These are phyloP conservation scores for Periophthalmus modestus DNA, from an alignment of 2,113 vertebrate genomes.

Conservation along the genomic window DNA sequence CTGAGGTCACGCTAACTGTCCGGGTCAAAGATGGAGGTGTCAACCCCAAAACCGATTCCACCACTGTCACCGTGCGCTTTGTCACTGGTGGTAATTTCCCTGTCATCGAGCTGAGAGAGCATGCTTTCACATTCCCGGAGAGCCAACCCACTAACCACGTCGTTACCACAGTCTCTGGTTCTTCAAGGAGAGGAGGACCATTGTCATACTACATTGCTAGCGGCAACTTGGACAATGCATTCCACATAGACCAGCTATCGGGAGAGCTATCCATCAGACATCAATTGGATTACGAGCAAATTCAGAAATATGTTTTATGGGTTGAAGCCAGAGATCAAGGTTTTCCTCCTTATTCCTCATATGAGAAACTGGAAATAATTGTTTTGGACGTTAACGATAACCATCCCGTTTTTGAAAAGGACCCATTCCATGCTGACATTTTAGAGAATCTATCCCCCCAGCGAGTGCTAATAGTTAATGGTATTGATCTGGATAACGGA, in stretches of 20 bases:
- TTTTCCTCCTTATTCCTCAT: constrained; percentile 95
- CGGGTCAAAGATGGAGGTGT: constrained; percentile 86
- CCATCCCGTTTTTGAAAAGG: constrained; percentile 83
- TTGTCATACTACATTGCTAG: constrained; percentile 94
- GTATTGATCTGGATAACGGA: constrained; percentile 88
- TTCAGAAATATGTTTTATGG: constrained; percentile 92
- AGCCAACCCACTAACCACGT: constrained; percentile 85
- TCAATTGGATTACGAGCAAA: constrained; percentile 88
- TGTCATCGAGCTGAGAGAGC: constrained; percentile 82
- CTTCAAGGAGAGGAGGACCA: constrained; percentile 85
- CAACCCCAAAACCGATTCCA: constrained; percentile 87
- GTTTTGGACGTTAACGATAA: constrained; percentile 95
- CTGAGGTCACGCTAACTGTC: constrained; percentile 91
- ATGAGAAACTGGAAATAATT: constrained; percentile 87
- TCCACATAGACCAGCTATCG: constrained; percentile 90
- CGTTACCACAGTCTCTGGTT: constrained; percentile 84
- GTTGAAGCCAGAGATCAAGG: constrained; percentile 93
- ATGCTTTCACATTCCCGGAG: constrained; percentile 87
- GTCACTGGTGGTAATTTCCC: constrained; percentile 90
- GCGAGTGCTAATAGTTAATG: constrained; percentile 84
- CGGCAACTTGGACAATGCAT: constrained; percentile 89
- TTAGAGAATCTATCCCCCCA: constrained; percentile 89
- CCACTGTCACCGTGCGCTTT: constrained; percentile 93
- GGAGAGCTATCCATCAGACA: constrained; percentile 86
- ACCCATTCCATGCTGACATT: constrained; percentile 88